Base-by-base conservation (phyloP, 2,113 vertebrate species). In the Synodontis membranacea region DNA sequence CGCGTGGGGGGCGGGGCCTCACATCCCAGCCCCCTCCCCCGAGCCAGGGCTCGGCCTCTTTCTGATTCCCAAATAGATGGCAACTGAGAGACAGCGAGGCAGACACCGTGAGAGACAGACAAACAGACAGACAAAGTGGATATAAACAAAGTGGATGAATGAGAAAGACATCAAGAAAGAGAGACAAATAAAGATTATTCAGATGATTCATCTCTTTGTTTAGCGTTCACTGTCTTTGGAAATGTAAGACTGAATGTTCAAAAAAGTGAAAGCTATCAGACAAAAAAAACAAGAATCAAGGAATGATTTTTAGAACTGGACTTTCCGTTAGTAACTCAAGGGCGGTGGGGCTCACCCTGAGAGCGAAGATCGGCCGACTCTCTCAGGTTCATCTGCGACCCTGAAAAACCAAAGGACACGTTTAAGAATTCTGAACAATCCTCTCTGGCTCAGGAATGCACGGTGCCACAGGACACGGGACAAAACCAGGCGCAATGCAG, bases 381-480 rank as follows among this genome's bases (percentile, higher is more conserved):
- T 95, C 97, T 97, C 97, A 98, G 96, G 95, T 98, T 98, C 96
- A 97, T 98, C 96, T 98, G 97, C 70, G 97, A 98, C 96, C 97
- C 97, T 97, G 92, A 25, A 86, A 90, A 92, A 88, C 89, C 88
- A 92, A 85, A 86, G 60, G 28, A 81, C 48, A 85, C 15, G 52
- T 80, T 80, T 85, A 82, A 48, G 39, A 14, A 48, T 60, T 23
- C 23, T 25, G 44, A 85, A 72, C 74, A 81, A 11, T 54, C 42
- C 28, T 0, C 79, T 11, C 25, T 17, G 31, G 76, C 10, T 46
- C 28, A 15, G 58, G 52, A 39, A 56, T 15, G n/a, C 28, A 62
- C 14, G 84, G 79, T 88, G 81, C 80, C 74, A 89, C 86, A 86
- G 25, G 78, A 86, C 84, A 28, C n/a, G 68, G 28, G 60, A 85